Conservation (phyloP, 1,140 invertebrate species). For the Hyles euphorbiae region DNA sequence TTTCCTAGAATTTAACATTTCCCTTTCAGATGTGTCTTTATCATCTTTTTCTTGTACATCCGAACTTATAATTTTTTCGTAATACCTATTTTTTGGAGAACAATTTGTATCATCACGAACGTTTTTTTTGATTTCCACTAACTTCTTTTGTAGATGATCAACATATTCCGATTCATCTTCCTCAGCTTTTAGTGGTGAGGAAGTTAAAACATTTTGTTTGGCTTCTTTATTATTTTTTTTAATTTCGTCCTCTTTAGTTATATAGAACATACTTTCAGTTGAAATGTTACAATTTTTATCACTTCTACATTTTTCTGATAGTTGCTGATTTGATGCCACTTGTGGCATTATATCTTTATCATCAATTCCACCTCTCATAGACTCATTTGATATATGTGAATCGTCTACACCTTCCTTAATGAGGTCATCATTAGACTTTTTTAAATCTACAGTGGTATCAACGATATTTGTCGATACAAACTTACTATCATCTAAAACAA, state of each 20-base stretch:
- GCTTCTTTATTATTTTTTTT: conserved; percentile 8
- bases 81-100: conserved; percentile 24
- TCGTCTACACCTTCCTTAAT: conserved; percentile 9
- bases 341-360: conserved; percentile 13
- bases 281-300: conserved; percentile 14
- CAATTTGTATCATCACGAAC: conserved; percentile 13
- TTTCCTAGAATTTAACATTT: neutral
- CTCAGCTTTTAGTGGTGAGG: conserved; percentile 19
- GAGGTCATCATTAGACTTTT: too few relatives aligned
- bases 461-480: too few relatives aligned
- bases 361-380: conserved; percentile 14
- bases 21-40: conserved; percentile 3
- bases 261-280: conserved; percentile 30
- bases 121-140: conserved; percentile 17
- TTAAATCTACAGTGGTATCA: too few relatives aligned
- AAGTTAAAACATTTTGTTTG: conserved; percentile 11
- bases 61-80: conserved; percentile 29
- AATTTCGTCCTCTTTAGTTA: conserved; percentile 31
- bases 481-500: too few relatives aligned
- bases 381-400: conserved; percentile 41
- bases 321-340: neutral
- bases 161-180: conserved; percentile 13
- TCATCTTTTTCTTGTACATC: conserved; percentile 18
- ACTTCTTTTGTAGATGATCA: conserved; percentile 23
- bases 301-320: conserved; percentile 1